These are phyloP conservation scores for Ifrita kowaldi DNA, from an alignment of 2,113 vertebrate genomes.

Conservation along the genomic window DNA sequence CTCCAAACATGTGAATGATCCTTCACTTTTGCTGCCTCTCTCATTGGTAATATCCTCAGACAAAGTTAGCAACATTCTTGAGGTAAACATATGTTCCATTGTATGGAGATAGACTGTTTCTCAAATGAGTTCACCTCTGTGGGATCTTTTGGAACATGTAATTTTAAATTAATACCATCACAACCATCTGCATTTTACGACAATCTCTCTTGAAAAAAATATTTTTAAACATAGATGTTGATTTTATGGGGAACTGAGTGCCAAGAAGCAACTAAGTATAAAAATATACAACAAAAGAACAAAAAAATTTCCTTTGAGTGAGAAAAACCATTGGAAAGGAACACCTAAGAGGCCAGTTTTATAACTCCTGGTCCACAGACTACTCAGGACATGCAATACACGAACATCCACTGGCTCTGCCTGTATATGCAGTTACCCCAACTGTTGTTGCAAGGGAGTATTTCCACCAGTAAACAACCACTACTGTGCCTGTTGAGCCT, in stretches of 20 bases:
- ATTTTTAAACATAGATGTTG: not conserved
- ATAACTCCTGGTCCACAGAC: not conserved
- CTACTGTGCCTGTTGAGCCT: not conserved
- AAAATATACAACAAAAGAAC: not conserved
- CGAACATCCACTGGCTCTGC: not conserved
- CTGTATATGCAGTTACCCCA: not conserved
- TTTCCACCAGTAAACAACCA: not conserved
- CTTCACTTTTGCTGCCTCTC: not conserved
- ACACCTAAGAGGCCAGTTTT: not conserved
- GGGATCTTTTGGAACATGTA: not conserved
- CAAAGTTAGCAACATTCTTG: not conserved
- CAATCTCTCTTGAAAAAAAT: not conserved
- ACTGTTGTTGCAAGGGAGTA: not conserved
- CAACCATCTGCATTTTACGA: not conserved
- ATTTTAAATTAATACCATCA: conserved; percentile 26
- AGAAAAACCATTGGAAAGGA: not conserved
- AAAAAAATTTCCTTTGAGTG: not conserved
- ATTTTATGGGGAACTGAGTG: conserved; percentile 7
- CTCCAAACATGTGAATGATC: not conserved
- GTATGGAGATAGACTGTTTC: not conserved
- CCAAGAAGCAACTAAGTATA: not conserved
- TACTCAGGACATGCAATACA: not conserved
- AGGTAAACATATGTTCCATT: not conserved
- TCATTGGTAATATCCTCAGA: not conserved
- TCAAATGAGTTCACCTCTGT: not conserved